Conservation (phyloP, 2,888 invertebrate species). For the Thecophora atra region DNA sequence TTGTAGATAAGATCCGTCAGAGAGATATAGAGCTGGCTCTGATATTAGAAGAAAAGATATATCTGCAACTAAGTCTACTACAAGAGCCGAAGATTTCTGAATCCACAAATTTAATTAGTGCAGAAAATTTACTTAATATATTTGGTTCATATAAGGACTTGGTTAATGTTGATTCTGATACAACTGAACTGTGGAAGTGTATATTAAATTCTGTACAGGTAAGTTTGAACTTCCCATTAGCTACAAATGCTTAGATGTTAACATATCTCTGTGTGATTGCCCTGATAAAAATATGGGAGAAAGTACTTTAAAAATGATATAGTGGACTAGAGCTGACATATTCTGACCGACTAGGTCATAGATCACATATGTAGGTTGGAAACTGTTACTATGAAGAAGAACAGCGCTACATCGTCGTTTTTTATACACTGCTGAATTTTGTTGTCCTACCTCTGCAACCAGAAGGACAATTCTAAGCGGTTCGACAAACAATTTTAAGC, state of each 20-base stretch:
- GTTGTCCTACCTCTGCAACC: too few species aligned
- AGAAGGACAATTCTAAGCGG: too few species aligned
- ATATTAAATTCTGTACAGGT: conserved; percentile 68
- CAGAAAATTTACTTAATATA: conserved; percentile 63
- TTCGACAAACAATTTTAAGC: too few species aligned
- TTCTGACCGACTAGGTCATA: too few species aligned
- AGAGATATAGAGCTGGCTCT: conserved; percentile 89
- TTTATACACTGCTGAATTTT: too few species aligned
- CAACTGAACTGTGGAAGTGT: conserved; percentile 83
- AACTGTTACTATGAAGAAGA: too few species aligned
- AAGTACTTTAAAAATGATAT: too few species aligned
- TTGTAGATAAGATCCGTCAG: conserved; percentile 81
- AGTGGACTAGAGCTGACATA: too few species aligned
- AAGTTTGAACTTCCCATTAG: neutral
- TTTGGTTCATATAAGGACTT: conserved; percentile 74
- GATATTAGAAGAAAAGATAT: conserved; percentile 88
- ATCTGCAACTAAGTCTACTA: conserved; percentile 79
- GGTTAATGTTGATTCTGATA: conserved; percentile 80
- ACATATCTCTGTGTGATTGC: too few species aligned
- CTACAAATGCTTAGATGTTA: neutral
- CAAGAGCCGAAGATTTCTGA: conserved; percentile 72
- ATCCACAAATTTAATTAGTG: conserved; percentile 50
- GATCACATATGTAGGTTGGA: too few species aligned
- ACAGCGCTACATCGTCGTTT: too few species aligned
- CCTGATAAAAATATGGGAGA: too few species aligned